Conservation (phyloP, 2,797 vertebrate genomes). For the Amphiprion clarkii region DNA sequence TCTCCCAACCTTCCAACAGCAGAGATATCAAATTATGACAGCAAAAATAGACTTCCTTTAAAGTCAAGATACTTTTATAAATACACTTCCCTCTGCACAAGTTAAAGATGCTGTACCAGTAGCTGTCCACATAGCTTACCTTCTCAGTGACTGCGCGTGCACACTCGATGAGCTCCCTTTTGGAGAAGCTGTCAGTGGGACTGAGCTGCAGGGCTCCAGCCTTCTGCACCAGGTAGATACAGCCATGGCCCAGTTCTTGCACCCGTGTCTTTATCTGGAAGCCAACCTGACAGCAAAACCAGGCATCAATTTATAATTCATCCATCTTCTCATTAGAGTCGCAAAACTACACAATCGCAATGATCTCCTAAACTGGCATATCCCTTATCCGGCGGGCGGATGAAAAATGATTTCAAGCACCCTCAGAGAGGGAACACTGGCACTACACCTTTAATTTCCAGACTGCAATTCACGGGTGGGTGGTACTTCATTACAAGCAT, state of each 20-base stretch:
- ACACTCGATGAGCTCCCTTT: conserved; percentile 96
- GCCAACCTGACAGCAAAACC: conserved; percentile 87
- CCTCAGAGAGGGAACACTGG: conserved; percentile 66
- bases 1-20: conserved; percentile 31
- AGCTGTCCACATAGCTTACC: conserved; percentile 85
- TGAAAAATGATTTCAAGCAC: conserved; percentile 63
- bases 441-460: conserved; percentile 82
- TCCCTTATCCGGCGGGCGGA: conserved; percentile 46
- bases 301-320: conserved; percentile 20
- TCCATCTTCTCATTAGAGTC: conserved; percentile 35
- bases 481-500: conserved; percentile 83
- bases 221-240: conserved; percentile 98
- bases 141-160: conserved; percentile 96
- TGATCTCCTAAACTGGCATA: conserved; percentile 42
- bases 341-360: conserved; percentile 33
- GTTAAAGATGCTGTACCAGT: not conserved
- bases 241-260: conserved; percentile 97
- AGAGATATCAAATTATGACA: conserved; percentile 33
- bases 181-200: conserved; percentile 96
- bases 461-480: conserved; percentile 82
- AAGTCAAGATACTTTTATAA: conserved; percentile 1
- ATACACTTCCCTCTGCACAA: not conserved
- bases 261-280: conserved; percentile 96
- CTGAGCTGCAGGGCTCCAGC: conserved; percentile 96
- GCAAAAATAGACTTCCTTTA: conserved; percentile 27